phyloP scores from a whole-genome alignment of 2,797 vertebrate species.

The Falco concolor region DNA sequence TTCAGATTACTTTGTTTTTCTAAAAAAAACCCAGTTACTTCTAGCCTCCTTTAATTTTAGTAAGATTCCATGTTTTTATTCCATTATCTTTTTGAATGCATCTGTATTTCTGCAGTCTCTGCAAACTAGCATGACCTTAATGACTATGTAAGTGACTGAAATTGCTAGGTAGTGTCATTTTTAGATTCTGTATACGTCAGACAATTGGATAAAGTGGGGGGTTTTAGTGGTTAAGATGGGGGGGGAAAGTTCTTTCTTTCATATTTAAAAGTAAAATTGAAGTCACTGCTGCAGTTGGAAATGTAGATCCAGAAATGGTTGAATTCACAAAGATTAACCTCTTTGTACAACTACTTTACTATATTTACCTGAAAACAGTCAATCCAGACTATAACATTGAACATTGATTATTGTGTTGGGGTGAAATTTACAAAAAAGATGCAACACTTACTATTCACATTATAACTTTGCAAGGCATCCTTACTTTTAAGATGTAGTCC shows the following conservation, averaged over 20 bases:
- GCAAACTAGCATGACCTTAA: neutral
- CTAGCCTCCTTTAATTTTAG: neutral
- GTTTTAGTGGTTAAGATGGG: neutral
- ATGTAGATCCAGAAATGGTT: neutral
- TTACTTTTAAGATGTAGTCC: neutral
- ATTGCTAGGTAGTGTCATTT: neutral
- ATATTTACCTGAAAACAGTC: neutral
- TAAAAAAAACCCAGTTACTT: neutral
- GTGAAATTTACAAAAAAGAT: neutral
- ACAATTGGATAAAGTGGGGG: neutral
- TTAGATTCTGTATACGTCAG: neutral
- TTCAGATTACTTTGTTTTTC: neutral
- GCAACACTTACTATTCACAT: neutral
- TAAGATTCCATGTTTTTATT: neutral
- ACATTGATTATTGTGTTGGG: neutral
- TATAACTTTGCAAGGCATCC: neutral
- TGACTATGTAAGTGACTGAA: neutral
- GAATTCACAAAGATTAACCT: neutral
- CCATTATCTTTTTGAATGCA: neutral
- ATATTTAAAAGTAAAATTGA: neutral
- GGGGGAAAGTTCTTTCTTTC: neutral
- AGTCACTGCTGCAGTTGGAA: neutral
- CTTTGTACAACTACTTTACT: neutral
- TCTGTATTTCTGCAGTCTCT: neutral
- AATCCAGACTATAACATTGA: neutral